Percentiles rank a stretch among this genome's conserved stretches.
Conservation (phyloP, 2,888 invertebrate genomes). For the Rhodophaea formosa region DNA sequence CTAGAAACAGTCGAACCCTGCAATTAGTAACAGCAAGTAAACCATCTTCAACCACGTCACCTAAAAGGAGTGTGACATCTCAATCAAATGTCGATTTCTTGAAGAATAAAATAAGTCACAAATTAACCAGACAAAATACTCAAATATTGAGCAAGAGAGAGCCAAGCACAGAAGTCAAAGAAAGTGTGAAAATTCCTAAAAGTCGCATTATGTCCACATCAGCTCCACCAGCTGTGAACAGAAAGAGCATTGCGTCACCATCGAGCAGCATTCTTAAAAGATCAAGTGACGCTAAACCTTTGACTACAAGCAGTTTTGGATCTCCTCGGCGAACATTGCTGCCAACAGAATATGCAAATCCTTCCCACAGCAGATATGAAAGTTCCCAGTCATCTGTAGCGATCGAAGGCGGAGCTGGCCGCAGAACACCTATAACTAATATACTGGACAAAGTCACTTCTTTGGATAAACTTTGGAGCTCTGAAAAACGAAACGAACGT, state of each 20-base stretch:
- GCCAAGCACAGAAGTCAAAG: constrained; percentile 24
- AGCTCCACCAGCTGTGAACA: constrained; percentile 66
- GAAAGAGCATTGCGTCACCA: constrained; percentile 45
- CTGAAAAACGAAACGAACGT: constrained; percentile 72
- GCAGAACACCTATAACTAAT: constrained; percentile 73
- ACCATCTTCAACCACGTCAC: constrained; percentile 61
- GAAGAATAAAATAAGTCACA: constrained; percentile 83
- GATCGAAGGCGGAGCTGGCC: constrained; percentile 73
- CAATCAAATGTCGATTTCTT: constrained; percentile 82
- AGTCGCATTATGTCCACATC: constrained; percentile 61
- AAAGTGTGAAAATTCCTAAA: constrained; percentile 36
- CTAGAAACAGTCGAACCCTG: constrained; percentile 86
- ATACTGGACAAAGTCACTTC: constrained; percentile 76
- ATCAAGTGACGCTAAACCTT: constrained; percentile 39
- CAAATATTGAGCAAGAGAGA: constrained; percentile 57
- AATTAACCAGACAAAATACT: constrained; percentile 76
- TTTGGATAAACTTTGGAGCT: constrained; percentile 79
- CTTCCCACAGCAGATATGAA: constrained; percentile 48
- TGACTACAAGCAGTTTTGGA: constrained; percentile 70
- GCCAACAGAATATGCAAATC: constrained; percentile 66
- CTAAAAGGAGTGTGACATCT: constrained; percentile 49
- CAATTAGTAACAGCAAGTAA: constrained; percentile 81
- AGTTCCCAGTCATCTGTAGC: constrained; percentile 52
- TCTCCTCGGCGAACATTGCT: constrained; percentile 68
- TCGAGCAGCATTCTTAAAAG: constrained; percentile 41